Evolutionary conservation across 2,888 invertebrate species (phyloP), one percentile per base, ranked within the genome.

Genomic region (Morpho deidamia): DNA sequence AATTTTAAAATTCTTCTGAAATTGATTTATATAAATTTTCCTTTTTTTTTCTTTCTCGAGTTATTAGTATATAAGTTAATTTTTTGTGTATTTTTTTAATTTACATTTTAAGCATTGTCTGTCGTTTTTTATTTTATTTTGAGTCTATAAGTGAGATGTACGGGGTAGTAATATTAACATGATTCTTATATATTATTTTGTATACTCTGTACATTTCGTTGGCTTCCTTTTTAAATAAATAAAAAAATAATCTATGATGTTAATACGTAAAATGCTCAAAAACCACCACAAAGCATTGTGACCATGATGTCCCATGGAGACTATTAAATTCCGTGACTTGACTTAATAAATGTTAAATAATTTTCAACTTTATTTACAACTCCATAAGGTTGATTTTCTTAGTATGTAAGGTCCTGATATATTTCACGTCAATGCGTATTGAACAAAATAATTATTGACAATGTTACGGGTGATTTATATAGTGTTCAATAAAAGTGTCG

Each of bases 291-390:
- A 43, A 55, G 34, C 43, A 40, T 56, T 53, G 51, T 59, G 56
- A 56, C 55, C 44, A 42, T 55, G 43, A 47, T 51, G 55, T 53
- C 53, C 54, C 56, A 48, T 44, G 40, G 14, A 48, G 53, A 43
- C 53, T 44, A 59, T 61, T 52, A 59, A 61, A 51, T 44, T 34
- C 11, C 43, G 56, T 61, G 59, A 61, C 46, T 53, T 32, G 50
- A 44, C 55, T 41, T 3, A 23, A 54, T 50, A 37, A 12, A 7
- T 8, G 7, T 23, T n/a, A 34, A 34, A 14, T 0, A 1, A 53
- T 40, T 55, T n/a, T 43, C 5, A 23, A n/a, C 37, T 12, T 14
- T 55, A 51, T 32, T 0, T 8, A n/a, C n/a, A 5, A 11, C 2
- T 7, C 0, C 0, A 1, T 14, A 55, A 45, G 40, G 34, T 45